Evolutionary conservation across 2,797 vertebrate species (phyloP), one percentile per base, ranked within the genome.

Genomic region (Propithecus perrieri): DNA sequence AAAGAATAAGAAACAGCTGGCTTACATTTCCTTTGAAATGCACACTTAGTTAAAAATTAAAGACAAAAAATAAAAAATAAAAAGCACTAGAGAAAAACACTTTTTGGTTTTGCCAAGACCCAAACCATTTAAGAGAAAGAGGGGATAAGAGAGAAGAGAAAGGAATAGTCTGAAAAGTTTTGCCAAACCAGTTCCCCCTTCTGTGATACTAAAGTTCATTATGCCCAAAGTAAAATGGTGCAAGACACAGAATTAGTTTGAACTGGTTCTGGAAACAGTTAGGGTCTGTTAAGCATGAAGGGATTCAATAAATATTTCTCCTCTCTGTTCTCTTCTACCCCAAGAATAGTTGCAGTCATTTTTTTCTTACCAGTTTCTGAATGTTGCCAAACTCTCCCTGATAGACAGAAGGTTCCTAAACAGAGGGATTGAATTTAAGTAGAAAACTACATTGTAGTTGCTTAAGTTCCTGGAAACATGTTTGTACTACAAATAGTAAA

Each of bases 1-100:
- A 95, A 95, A 94, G 71, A 97, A 96, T 96, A 95, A 97, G 95
- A 96, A 97, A 97, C 98, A 98, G 97, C 97, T 98, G 98, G 95
- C 26, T 57, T 97, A 90, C 93, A 96, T 98, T 98, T 97, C 95
- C 97, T 98, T 97, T 98, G 97, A 98, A 98, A 97, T 95, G 90
- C 88, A 85, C 92, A 96, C 94, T 96, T 97, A 95, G 87, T 96
- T 96, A 97, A 96, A 95, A 98, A 97, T 97, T 97, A 94, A 95
- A 95, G 93, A 89, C 78, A 95, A 96, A 97, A 95, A 86, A 33
- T 2, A 38, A 65, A 93, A 94, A 96, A 88, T 95, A 97, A 96
- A 96, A 94, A 93, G 89, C 86, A 95, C 67, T 85, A 67, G 89
- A 95, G 90, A 95, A 97, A 98, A 97, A 97, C 81, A 97, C 87